Base-by-base conservation (phyloP, 2,113 vertebrate species). In the Mastomys coucha region DNA sequence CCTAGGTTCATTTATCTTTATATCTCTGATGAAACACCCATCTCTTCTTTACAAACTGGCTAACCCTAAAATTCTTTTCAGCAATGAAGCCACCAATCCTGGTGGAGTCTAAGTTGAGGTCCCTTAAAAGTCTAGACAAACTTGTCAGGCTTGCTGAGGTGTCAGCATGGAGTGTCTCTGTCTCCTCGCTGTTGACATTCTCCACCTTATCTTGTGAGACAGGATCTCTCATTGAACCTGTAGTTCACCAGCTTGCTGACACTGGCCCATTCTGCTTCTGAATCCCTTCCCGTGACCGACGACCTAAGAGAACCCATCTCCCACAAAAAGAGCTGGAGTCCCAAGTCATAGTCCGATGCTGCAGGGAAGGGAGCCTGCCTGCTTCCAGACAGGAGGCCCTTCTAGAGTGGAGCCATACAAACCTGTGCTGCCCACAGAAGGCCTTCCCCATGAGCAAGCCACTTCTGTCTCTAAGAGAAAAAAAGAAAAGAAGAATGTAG, bases 401-500 rank as follows among this genome's bases (percentile, higher is more conserved):
- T 63, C 60, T 2, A 11, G 26, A 78, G 51, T 1, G 2, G 1
- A 69, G 49, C 3, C 2, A 51, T 17, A 10, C 7, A 56, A 70
- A 26, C 22, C n/a, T 76, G 49, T 36, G 58, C 6, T 4, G 24
- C 2, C 36, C 39, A 5, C 0, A 1, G 1, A n/a, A 89, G 58
- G 58, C 58, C 20, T 60, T 24, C 78, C 58, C 12, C 8, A 45
- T 42, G 58, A 85, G 69, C 56, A 93, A 75, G 67, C 58, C 7
- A 36, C 28, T 94, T 92, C 85, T 89, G 33, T 67, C 76, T 89
- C 89, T 81, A 80, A 80, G 28, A n/a, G 77, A 73, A 19, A 24
- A 91, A 82, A 36, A 42, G 0, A 91, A 82, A 36, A 42, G 0
- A 8, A 1, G 20, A 42, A 31, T 51, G 56, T 7, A 67, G 31